phyloP scores from a whole-genome alignment of 2,888 invertebrate genomes.

The Drosophila kanekoi region DNA sequence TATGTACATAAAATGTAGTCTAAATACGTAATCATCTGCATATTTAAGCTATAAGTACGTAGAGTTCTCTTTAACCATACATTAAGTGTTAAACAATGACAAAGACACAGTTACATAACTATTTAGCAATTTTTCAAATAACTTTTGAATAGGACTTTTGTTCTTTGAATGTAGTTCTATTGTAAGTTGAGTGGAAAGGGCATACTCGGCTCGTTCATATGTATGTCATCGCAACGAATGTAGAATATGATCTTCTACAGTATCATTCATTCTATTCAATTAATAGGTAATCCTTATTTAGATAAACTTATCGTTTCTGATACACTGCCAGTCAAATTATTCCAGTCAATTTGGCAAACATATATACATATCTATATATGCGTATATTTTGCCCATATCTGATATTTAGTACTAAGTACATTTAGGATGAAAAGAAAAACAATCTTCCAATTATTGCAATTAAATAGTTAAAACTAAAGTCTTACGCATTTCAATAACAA shows the following conservation, averaged over 20 bases:
- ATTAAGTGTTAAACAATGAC: slow-evolving; percentile 26
- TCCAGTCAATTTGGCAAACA: slow-evolving; percentile 1
- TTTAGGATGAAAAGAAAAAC: too few species aligned
- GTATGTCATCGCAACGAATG: too few species aligned
- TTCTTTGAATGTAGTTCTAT: too few species aligned
- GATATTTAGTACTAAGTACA: background rate
- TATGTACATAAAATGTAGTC: slow-evolving; percentile 19
- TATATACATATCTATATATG: background rate
- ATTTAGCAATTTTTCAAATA: background rate
- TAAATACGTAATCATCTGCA: background rate
- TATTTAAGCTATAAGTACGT: background rate
- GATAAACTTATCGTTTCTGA: background rate
- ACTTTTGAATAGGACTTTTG: background rate
- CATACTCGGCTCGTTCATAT: too few species aligned
- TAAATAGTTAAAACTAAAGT: too few species aligned
- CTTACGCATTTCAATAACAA: too few species aligned
- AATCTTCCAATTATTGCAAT: too few species aligned
- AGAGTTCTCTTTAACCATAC: background rate
- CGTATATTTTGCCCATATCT: background rate
- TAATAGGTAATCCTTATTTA: background rate
- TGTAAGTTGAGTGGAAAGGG: too few species aligned
- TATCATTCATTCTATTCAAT: too few species aligned
- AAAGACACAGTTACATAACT: background rate
- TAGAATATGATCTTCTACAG: too few species aligned
- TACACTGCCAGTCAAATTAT: background rate